Conservation (phyloP, 1,140 invertebrate species). For the Pseudomyrmex concolor region DNA sequence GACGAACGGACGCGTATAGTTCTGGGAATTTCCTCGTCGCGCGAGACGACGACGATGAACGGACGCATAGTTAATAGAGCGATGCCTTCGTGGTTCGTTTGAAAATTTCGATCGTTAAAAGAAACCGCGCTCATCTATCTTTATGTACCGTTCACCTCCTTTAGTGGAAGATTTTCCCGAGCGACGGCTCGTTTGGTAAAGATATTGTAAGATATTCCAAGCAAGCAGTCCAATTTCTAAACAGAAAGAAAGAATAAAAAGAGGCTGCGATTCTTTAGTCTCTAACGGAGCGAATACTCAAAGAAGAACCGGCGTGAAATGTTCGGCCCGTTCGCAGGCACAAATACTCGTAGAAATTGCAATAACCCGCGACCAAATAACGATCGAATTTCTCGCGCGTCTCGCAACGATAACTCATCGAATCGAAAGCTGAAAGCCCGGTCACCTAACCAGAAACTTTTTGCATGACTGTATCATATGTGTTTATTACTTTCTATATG, state of each 20-base stretch:
- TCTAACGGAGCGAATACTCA: background rate
- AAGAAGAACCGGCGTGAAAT: background rate
- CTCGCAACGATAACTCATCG: slow-evolving; percentile 18
- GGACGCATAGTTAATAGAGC: slow-evolving; percentile 71
- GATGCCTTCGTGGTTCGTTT: slow-evolving; percentile 72
- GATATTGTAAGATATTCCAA: slow-evolving; percentile 46
- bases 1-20: slow-evolving; percentile 1
- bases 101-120: slow-evolving; percentile 76
- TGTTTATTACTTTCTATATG: background rate
- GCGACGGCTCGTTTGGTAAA: slow-evolving; percentile 66
- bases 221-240: slow-evolving; percentile 64
- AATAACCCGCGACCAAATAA: background rate
- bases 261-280: background rate
- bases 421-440: slow-evolving; percentile 16
- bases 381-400: slow-evolving; percentile 25
- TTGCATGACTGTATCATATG: background rate
- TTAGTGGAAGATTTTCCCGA: slow-evolving; percentile 33
- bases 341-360: background rate
- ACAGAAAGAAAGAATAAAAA: slow-evolving; percentile 1
- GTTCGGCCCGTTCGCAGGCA: background rate
- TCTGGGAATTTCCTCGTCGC: slow-evolving; percentile 28
- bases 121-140: slow-evolving; percentile 52
- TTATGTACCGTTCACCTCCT: slow-evolving; percentile 57
- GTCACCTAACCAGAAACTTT: background rate
- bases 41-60: background rate